phyloP scores from a whole-genome alignment of 2,113 vertebrate species.

The Salvelinus fontinalis region DNA sequence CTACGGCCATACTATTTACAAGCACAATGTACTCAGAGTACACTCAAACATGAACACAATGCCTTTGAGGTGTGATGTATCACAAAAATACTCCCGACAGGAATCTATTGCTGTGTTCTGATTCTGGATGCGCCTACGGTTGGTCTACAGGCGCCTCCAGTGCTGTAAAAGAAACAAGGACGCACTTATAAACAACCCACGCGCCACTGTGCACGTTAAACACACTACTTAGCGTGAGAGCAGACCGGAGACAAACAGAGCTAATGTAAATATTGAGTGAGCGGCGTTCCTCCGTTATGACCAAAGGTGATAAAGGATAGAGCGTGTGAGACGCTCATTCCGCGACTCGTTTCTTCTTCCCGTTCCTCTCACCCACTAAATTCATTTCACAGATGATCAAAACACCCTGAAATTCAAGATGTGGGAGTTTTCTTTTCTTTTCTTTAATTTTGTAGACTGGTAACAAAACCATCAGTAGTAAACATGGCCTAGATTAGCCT shows the following conservation, averaged over 20 bases:
- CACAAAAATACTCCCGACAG: not conserved
- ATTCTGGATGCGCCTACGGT: not conserved
- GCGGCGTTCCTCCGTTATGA: slow-evolving; percentile 50
- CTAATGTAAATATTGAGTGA: slow-evolving; percentile 56
- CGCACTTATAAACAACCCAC: slow-evolving; percentile 25
- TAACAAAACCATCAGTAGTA: no score
- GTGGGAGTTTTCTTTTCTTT: no score
- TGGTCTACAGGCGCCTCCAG: not conserved
- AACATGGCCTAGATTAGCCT: no score
- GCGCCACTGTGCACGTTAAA: slow-evolving; percentile 3
- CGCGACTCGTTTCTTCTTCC: slow-evolving; percentile 67
- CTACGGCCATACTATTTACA: not conserved
- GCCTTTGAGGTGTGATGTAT: not conserved
- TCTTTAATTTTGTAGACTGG: no score
- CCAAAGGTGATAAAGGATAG: slow-evolving; percentile 58
- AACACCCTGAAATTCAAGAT: not conserved
- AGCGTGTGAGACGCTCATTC: slow-evolving; percentile 68
- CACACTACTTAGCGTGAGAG: slow-evolving; percentile 35
- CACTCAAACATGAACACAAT: not conserved
- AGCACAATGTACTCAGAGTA: not conserved
- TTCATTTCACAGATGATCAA: slow-evolving; percentile 69
- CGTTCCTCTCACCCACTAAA: slow-evolving; percentile 65
- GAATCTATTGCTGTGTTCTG: not conserved
- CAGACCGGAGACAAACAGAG: slow-evolving; percentile 19
- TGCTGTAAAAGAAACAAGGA: slow-evolving; percentile 10